Percentiles rank a stretch among this genome's conserved stretches.
These are phyloP conservation scores for Argyresthia albistria DNA, from an alignment of 2,888 invertebrate genomes.

Conservation along the genomic window DNA sequence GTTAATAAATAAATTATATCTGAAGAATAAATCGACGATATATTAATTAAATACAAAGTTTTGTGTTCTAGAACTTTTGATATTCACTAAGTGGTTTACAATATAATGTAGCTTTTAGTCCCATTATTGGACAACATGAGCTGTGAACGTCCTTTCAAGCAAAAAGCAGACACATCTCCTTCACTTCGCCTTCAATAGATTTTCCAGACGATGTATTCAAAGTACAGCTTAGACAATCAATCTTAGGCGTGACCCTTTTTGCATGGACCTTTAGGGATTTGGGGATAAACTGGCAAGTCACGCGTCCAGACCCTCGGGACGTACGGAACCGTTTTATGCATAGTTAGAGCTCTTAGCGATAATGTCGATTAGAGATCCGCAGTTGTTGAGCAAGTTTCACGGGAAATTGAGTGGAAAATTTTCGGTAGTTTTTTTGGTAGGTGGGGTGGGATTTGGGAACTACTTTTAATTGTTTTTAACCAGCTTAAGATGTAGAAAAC, in stretches of 20 bases:
- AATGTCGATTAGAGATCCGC: slow-evolving; percentile 15
- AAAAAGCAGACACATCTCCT: no score
- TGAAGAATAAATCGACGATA: no score
- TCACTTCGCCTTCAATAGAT: background rate
- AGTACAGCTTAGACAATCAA: slow-evolving; percentile 58
- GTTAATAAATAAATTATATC: no score
- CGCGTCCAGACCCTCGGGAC: slow-evolving; percentile 57
- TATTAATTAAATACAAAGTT: no score
- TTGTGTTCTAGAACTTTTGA: no score
- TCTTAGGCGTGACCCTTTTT: slow-evolving; percentile 59
- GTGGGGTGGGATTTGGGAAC: no score
- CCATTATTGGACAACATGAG: background rate
- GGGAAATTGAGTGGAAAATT: background rate
- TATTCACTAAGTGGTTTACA: no score
- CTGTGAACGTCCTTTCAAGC: no score
- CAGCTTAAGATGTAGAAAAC: no score
- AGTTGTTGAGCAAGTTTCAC: background rate
- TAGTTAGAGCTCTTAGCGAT: slow-evolving; percentile 31
- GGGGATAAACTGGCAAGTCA: slow-evolving; percentile 55
- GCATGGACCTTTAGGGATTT: slow-evolving; percentile 25
- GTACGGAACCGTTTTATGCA: slow-evolving; percentile 41
- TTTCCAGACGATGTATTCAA: slow-evolving; percentile 35
- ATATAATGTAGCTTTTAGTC: background rate
- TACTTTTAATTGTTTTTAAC: no score
- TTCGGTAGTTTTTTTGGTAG: no score